Percentiles rank a stretch among this genome's conserved stretches.
Conservation (phyloP, 2,888 invertebrate genomes). For the Augochlorella aurata region DNA sequence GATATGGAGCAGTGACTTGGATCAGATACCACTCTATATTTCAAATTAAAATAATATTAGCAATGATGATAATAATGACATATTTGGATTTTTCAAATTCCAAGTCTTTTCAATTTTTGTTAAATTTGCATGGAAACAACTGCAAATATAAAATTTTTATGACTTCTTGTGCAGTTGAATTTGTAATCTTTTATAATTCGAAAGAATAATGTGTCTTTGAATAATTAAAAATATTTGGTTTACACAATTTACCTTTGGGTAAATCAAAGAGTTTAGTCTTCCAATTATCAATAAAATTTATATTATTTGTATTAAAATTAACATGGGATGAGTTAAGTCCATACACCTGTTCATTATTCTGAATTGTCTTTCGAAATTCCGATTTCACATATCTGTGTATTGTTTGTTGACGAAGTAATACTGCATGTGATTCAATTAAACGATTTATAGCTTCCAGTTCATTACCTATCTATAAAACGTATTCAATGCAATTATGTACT, state of each 20-base stretch:
- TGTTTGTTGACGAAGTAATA: constrained; percentile 75
- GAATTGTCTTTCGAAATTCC: constrained; percentile 62
- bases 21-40: constrained; percentile 78
- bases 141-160: neutral
- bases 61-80: neutral
- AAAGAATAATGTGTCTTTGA: neutral
- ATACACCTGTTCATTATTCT: constrained; percentile 49
- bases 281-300: constrained; percentile 59
- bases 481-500: neutral
- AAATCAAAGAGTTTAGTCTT: constrained; percentile 69
- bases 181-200: neutral
- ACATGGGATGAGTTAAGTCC: constrained; percentile 70
- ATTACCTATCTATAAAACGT: constrained; percentile 52
- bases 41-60: constrained; percentile 10
- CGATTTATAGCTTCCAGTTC: constrained; percentile 73
- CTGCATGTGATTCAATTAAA: constrained; percentile 76
- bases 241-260: constrained; percentile 71
- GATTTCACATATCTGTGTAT: constrained; percentile 73
- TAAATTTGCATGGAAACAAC: neutral
- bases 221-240: neutral
- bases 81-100: neutral
- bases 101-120: neutral
- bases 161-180: neutral
- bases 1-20: constrained; percentile 75
- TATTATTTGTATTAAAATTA: constrained; percentile 59